A percentile compares a stretch with the other conserved stretches of the same genome.
Conservation (phyloP, 2,888 invertebrate species). For the Ormyrus nitidulus region DNA sequence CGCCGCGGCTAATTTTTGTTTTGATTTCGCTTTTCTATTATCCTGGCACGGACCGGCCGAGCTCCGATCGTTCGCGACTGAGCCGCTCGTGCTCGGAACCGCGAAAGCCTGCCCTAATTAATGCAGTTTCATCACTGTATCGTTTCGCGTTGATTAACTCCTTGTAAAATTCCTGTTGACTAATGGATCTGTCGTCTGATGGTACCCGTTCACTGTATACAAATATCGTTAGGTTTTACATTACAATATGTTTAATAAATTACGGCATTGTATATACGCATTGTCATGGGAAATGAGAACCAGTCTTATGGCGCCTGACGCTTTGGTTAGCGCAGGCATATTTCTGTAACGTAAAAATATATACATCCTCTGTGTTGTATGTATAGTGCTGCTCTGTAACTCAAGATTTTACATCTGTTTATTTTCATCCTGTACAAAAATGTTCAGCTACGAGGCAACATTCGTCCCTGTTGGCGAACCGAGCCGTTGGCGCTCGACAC, state of each 20-base stretch:
- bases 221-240: constrained; percentile 74
- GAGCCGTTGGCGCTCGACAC: constrained; percentile 19
- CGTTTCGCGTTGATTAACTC: constrained; percentile 19
- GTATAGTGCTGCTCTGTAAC: constrained; percentile 76
- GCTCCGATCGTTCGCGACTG: constrained; percentile 15
- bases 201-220: constrained; percentile 72
- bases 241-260: constrained; percentile 71
- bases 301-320: constrained; percentile 74
- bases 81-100: constrained; percentile 30
- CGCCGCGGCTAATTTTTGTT: constrained; percentile 46
- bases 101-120: constrained; percentile 40
- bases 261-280: constrained; percentile 74
- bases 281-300: constrained; percentile 76
- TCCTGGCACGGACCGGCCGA: not conserved
- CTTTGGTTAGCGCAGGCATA: constrained; percentile 72
- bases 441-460: constrained; percentile 70
- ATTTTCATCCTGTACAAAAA: constrained; percentile 74
- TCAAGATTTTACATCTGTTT: constrained; percentile 74
- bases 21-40: constrained; percentile 1
- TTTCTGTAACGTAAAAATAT: constrained; percentile 76
- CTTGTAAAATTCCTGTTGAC: constrained; percentile 54
- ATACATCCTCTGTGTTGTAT: constrained; percentile 76
- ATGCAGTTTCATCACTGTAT: constrained; percentile 47
- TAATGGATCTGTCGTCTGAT: constrained; percentile 63
- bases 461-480: constrained; percentile 55